Evolutionary conservation across 1,140 invertebrate genomes (phyloP), one percentile per base, ranked within the genome.

Genomic region (Pararge aegeria): DNA sequence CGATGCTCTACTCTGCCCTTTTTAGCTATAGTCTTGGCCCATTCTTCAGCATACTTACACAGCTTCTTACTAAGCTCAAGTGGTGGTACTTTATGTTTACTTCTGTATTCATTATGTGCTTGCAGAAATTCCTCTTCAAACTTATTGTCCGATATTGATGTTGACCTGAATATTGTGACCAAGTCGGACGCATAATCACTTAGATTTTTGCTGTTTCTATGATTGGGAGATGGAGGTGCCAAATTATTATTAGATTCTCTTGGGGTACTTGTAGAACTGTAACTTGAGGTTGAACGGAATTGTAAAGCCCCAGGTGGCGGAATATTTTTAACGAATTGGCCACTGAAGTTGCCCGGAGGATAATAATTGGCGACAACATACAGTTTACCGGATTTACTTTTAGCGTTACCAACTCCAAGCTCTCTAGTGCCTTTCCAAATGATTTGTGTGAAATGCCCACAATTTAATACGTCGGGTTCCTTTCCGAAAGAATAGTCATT

Each of bases 311-410:
- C 83, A 3, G 92, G 90, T 48, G 91, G 92, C n/a, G 80, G 80
- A 19, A 96, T 94, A 79, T 96, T 96, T 53, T 92, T 92, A 0
- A 87, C 73, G 66, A 96, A 97, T 51, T 93, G 92, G 0, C 94
- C 94, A 6, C 94, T 88, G 52, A 93, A 93, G 73, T 97, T 97
- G 24, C 96, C 95, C n/a, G 95, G 92, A n/a, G 96, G 95, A 83
- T 93, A 91, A 64, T 97, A 97, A 83, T 96, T 95, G 0, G 94
- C 94, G 0, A 97, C 95, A 0, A 97, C 93, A 40, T 93, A 83
- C 83, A 93, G 63, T 87, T 93, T 79, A 5, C 87, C 87, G 7
- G 82, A 76, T 71, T 89, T 87, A 55, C 91, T 93, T 70, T 93
- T 93, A 9, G 95, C 94, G 66, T 92, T 92, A 2, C 94, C 96